phyloP scores from a whole-genome alignment of 2,888 invertebrate species.

The Caenorhabditis virilis region DNA sequence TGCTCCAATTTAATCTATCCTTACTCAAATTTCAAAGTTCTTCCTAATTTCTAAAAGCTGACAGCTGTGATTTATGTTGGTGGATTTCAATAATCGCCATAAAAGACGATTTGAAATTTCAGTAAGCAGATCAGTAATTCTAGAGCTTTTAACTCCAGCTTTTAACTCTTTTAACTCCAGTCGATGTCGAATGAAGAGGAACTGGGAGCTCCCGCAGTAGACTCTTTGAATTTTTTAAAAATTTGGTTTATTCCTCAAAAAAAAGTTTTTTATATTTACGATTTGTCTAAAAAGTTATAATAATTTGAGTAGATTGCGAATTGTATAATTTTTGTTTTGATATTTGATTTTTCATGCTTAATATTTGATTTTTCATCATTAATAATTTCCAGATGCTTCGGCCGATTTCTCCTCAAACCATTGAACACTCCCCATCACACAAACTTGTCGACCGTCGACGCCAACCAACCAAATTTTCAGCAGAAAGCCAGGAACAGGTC shows the following conservation, averaged over 20 bases:
- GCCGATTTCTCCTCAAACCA: constrained; percentile 24
- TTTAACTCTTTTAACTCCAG: no score
- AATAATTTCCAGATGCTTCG: constrained; percentile 28
- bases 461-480: constrained; percentile 21
- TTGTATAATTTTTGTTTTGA: not conserved
- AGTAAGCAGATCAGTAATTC: no score
- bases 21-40: no score
- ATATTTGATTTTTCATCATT: not conserved
- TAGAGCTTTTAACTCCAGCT: no score
- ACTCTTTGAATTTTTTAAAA: not conserved
- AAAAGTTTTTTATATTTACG: not conserved
- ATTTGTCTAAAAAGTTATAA: no score
- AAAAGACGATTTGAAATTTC: no score
- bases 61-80: no score
- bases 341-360: not conserved
- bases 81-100: no score
- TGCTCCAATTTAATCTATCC: no score
- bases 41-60: no score
- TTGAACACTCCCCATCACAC: constrained; percentile 32
- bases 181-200: no score
- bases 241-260: not conserved
- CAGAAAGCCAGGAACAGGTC: constrained; percentile 35
- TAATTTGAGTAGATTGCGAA: no score
- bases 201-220: not conserved
- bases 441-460: constrained; percentile 27